Base-by-base conservation (phyloP, 2,888 invertebrate genomes). In the Ormyrus pomaceus region DNA sequence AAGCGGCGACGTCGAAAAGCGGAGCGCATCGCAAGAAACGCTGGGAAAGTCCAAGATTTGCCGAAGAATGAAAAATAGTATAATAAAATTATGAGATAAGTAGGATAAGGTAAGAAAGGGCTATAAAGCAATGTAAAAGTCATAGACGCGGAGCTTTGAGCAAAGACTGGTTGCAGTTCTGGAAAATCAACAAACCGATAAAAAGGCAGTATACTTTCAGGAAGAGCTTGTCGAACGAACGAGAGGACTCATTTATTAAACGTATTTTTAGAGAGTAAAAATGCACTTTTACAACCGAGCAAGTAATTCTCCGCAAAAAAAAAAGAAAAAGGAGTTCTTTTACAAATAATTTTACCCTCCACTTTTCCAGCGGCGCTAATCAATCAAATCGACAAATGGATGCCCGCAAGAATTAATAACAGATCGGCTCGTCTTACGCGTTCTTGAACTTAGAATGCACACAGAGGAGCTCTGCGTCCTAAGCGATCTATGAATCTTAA, bases 401-500 rank as follows among this genome's bases (percentile, higher is more conserved):
- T 3, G 34, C 34, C 34, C 34, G 34, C 34, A 4, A 34, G 34
- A 34, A 34, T 34, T 34, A 34, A 34, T 34, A 34, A 34, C 34
- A 4, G 34, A 34, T 34, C 34, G 34, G 34, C 34, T 34, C 34
- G 34, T 34, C 34, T 34, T 34, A 34, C 34, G 34, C 34, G 56
- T 19, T 10, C 45, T 7, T 58, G 34, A 51, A 62, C 51, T 62
- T 62, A 9, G 34, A 71, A 34, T 9, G 51, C n/a, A 61, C 10
- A 62, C 48, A 53, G 1, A 19, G 19, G 19, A 34, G 34, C 34
- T 19, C 19, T 19, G 50, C 3, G 69, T 48, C n/a, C 45, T 50
- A 66, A 75, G 50, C 56, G 62, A 77, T 70, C 48, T 46, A 46
- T 48, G 59, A 50, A 75, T 76, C 74, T 68, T 46, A 72, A 75